Evolutionary conservation across 2,113 vertebrate species (phyloP), one percentile per base, ranked within the genome.

Genomic region (Neodontobutis hainanensis): DNA sequence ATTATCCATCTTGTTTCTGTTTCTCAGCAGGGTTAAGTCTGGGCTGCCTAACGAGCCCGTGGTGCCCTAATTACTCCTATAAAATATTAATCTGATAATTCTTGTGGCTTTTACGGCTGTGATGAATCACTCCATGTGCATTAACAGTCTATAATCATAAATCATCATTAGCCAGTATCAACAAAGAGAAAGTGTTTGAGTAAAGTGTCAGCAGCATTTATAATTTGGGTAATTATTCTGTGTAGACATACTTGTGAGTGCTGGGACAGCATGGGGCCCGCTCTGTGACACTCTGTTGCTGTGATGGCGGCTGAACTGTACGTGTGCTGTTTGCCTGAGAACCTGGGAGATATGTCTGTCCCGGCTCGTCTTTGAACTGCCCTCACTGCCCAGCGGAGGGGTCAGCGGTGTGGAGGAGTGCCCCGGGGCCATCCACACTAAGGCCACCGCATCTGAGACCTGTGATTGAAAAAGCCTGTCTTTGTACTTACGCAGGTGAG

Each of bases 101-200:
- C 75, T 81, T 72, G 66, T 63, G 68, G 68, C 57, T 80, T 81
- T 78, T 76, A 64, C 60, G 45, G 57, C 69, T 48, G 51, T 85
- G 83, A 88, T 89, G 70, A 81, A 85, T 87, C 77, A 65, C 75
- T 69, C 70, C 46, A 50, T 65, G 65, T 47, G 36, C 68, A 67
- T 87, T 85, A 78, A 79, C 2, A n/a, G 61, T 48, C 72, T 55
- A 58, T 36, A 27, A 74, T 68, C 73, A 73, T 86, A 75, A 80
- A 90, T 90, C 86, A 83, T 86, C 68, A 86, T 87, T 86, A 85
- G 77, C 35, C 43, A 68, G 55, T 67, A 81, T 84, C 77, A 85
- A 81, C 78, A 84, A 65, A 83, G 73, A 85, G 70, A 85, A 83
- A 80, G 76, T 86, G 80, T 85, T 84, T 84, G 75, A 81, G 78